Base-by-base conservation (phyloP, 2,888 invertebrate genomes). In the Drosophila mimetica region DNA sequence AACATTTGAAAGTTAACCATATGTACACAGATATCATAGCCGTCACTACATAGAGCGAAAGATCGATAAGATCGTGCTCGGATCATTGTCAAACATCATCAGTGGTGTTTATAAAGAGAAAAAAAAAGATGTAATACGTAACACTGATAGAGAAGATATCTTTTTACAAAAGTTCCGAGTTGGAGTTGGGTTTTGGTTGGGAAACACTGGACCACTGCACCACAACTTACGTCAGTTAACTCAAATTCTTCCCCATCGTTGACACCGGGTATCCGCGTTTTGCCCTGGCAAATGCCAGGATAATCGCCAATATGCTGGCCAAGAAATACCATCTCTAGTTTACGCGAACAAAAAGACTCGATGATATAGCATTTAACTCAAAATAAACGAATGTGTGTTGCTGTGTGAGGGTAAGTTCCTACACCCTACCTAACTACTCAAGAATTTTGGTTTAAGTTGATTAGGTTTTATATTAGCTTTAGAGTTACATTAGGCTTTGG, bases 221-320 rank as follows among this genome's bases (percentile, higher is more conserved):
- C 77, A 85, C 81, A 89, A 96, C 96, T 96, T 96, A 97, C 97
- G 93, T 96, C 95, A 91, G 96, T 96, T 90, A 94, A 93, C 92
- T 94, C 94, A 94, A 97, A 96, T 93, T 98, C 97, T 92, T 95
- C 95, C 90, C 93, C 95, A 94, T 99, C 98, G 94, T 98, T 97
- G 93, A 99, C 95, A 92, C 96, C 96, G 92, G 97, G 97, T 92
- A 99, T 98, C 93, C 96, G 95, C 91, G 96, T 96, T 94, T 96
- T 97, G 93, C 98, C 98, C 94, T 98, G 97, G 93, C 96, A 96
- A 93, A 98, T 96, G 94, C 95, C 96, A 92, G 95, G 94, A 94
- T 97, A 98, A 93, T 96, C 95, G 92, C 94, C 94, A 92, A 97
- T 95, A 93, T 96, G 96, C 93, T 96, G 94, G 92, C 94, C 94